Conservation (phyloP, 1,140 invertebrate species). For the Papilio aristodemus region DNA sequence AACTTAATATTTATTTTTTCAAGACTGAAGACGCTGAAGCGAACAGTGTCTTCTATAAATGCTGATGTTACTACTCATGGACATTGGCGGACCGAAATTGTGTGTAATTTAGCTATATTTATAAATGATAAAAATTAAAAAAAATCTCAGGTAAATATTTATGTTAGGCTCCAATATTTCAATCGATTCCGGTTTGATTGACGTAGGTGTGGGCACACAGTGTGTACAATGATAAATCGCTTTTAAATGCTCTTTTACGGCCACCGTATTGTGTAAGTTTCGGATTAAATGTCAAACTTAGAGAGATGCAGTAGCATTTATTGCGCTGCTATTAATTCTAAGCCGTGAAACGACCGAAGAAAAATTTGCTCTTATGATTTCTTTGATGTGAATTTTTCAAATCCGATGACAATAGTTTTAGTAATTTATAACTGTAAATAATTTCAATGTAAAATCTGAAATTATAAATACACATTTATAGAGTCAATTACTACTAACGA, state of each 20-base stretch:
- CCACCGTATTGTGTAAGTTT: constrained; percentile 56
- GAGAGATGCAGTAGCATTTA: constrained; percentile 51
- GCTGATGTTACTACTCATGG: no score
- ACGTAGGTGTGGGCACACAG: constrained; percentile 65
- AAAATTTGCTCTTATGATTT: not conserved
- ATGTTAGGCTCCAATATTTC: constrained; percentile 34
- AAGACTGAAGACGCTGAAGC: no score
- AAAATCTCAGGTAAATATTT: constrained; percentile 19
- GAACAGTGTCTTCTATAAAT: no score
- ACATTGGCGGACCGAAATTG: no score
- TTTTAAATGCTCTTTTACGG: constrained; percentile 70
- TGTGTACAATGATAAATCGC: constrained; percentile 67
- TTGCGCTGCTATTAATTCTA: constrained; percentile 24
- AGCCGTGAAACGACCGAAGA: not conserved
- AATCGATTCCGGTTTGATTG: constrained; percentile 60
- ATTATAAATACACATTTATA: not conserved
- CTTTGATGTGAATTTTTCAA: not conserved
- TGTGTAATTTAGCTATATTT: no score
- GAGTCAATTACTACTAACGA: no score
- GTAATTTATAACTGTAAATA: not conserved
- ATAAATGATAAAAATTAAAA: not conserved
- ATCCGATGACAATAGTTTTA: not conserved
- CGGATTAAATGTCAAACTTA: constrained; percentile 56
- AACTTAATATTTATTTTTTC: no score
- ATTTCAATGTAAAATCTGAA: not conserved